Evolutionary conservation across 2,113 vertebrate species (phyloP).

Genomic region (Elaphurus davidianus): DNA sequence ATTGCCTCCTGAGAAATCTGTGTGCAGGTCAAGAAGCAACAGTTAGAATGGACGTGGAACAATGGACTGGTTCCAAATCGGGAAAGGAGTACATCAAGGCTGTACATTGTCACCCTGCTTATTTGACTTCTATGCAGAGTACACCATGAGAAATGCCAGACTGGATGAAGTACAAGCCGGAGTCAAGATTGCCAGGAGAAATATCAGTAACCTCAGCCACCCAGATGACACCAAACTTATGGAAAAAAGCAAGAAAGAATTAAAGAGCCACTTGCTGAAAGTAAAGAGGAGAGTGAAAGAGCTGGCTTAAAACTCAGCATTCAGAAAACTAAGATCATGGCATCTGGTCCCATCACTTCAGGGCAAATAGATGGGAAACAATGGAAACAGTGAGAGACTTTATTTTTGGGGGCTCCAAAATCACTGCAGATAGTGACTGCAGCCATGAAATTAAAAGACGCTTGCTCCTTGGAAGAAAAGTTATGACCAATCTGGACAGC

Average conservation of each 20-base stretch:
- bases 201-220: background rate
- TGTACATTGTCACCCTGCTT: background rate
- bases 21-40: background rate
- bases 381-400: background rate
- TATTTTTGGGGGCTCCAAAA: background rate
- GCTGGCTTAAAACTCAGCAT: background rate
- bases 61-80: background rate
- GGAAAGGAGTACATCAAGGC: background rate
- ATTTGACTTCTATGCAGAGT: background rate
- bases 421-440: background rate
- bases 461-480: background rate
- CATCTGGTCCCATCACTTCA: background rate
- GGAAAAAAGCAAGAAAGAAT: background rate
- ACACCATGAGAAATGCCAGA: background rate
- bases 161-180: background rate
- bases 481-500: background rate
- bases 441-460: background rate
- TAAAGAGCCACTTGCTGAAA: background rate
- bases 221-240: background rate
- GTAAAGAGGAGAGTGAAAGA: background rate
- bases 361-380: background rate
- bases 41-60: background rate
- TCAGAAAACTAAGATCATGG: background rate
- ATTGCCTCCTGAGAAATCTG: background rate
- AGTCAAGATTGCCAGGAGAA: background rate